Conservation (phyloP, 1,140 invertebrate genomes). For the Colletes gigas region DNA sequence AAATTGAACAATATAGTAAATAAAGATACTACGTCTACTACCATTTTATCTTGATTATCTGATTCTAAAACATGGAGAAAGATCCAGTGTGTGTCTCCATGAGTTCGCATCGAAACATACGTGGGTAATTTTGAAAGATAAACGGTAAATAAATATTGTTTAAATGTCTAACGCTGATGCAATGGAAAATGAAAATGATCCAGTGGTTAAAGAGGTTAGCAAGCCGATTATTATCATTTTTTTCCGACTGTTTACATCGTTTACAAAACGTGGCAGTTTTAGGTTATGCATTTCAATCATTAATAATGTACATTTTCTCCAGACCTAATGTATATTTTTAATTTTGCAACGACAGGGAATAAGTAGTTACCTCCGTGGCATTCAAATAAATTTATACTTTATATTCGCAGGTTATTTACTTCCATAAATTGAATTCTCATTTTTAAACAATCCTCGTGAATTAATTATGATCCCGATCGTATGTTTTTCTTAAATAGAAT, state of each 20-base stretch:
- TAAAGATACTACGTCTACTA: not conserved
- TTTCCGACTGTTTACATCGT: not conserved
- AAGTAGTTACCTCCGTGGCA: not conserved
- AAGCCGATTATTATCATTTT: not conserved
- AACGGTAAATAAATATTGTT: not conserved
- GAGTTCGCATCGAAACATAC: not conserved
- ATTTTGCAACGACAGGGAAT: not conserved
- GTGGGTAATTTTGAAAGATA: not conserved
- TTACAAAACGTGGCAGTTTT: conserved; percentile 4
- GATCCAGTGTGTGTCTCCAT: conserved; percentile 5
- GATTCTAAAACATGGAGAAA: conserved; percentile 6
- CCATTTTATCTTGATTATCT: conserved; percentile 34
- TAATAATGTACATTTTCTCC: not conserved
- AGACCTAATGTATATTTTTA: not conserved
- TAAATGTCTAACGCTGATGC: conserved; percentile 53
- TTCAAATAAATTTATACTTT: not conserved
- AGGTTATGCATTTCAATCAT: conserved; percentile 42
- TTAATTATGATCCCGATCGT: too few species aligned
- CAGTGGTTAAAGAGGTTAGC: conserved; percentile 75
- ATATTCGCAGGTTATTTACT: not conserved
- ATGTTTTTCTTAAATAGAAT: too few species aligned
- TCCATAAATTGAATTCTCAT: too few species aligned
- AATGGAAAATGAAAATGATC: conserved; percentile 71
- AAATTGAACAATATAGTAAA: too few species aligned
- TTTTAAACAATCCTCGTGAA: too few species aligned